phyloP scores from a whole-genome alignment of 2,888 invertebrate species.

The Drepanosiphum platanoidis region DNA sequence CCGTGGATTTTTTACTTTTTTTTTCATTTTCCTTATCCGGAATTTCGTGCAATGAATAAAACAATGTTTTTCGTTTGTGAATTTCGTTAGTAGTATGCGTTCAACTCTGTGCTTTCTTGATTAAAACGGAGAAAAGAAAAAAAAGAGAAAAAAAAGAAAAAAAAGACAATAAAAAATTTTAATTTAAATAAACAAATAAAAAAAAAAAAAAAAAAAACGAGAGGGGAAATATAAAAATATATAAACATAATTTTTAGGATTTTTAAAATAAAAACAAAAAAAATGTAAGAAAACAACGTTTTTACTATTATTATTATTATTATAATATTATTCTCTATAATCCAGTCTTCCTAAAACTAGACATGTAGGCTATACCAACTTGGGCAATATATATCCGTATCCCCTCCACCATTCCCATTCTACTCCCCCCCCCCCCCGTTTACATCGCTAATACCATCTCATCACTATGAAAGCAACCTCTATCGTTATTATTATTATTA shows the following conservation, averaged over 20 bases:
- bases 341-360: constrained; percentile 50
- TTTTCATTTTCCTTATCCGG: neutral
- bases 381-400: constrained; percentile 34
- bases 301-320: no score
- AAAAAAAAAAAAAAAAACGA: constrained; percentile 19
- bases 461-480: constrained; percentile 27
- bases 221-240: neutral
- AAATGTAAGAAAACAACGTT: constrained; percentile 6
- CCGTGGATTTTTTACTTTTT: neutral
- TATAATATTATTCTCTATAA: constrained; percentile 38
- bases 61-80: neutral
- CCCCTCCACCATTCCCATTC: constrained; percentile 13
- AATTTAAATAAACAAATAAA: neutral
- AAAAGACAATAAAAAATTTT: constrained; percentile 32
- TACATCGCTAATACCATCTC: constrained; percentile 12
- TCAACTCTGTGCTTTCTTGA: neutral
- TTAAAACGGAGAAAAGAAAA: neutral
- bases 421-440: neutral
- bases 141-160: constrained; percentile 25
- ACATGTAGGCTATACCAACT: constrained; percentile 28
- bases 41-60: neutral
- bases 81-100: neutral
- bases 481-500: no score
- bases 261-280: no score
- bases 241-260: constrained; percentile 15